Percentiles rank a stretch among this genome's conserved stretches.
Conservation (phyloP, 2,797 vertebrate species). For the Natrix natrix region DNA sequence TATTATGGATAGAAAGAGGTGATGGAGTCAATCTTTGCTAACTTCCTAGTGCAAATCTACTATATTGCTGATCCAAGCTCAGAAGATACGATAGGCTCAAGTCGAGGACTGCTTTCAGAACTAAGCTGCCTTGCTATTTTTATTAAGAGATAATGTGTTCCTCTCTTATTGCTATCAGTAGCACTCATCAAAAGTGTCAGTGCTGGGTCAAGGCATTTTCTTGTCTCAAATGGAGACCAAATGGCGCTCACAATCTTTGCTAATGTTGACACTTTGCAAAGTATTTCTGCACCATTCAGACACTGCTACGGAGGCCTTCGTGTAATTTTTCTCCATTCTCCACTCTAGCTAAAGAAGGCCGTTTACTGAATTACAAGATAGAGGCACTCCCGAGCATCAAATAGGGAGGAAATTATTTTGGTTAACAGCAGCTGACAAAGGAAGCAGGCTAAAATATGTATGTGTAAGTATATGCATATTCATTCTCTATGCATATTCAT, state of each 20-base stretch:
- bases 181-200: not conserved
- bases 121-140: slow-evolving; percentile 13
- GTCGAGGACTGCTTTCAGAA: not conserved
- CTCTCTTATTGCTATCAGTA: slow-evolving; percentile 29
- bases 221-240: not conserved
- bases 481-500: not conserved
- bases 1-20: not conserved
- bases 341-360: not conserved
- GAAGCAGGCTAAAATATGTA: not conserved
- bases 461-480: not conserved
- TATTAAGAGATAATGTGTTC: slow-evolving; percentile 31
- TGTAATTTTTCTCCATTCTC: not conserved
- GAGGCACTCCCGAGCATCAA: not conserved
- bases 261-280: not conserved
- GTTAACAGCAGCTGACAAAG: not conserved
- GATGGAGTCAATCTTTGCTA: not conserved
- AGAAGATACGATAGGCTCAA: not conserved
- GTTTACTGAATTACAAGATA: too few species aligned
- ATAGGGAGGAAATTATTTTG: not conserved
- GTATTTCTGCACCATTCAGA: not conserved
- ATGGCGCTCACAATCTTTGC: not conserved
- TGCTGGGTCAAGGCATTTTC: not conserved
- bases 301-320: not conserved
- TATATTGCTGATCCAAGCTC: not conserved
- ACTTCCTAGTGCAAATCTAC: slow-evolving; percentile 30